phyloP scores from a whole-genome alignment of 2,797 vertebrate species.

The Pempheris klunzingeri region DNA sequence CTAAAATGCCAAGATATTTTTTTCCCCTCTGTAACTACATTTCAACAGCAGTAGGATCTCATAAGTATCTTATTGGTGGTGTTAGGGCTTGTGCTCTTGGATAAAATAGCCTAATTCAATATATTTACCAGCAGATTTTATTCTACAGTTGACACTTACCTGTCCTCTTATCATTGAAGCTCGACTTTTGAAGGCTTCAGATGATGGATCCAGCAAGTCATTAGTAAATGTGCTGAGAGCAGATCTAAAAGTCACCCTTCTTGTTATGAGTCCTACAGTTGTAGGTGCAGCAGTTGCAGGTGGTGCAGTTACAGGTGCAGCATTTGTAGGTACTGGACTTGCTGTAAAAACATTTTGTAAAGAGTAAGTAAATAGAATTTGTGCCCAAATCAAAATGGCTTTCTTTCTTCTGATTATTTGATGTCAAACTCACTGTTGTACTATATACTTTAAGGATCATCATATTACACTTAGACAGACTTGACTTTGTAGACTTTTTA shows the following conservation, averaged over 20 bases:
- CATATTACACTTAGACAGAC: too few species aligned
- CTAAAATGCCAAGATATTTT: too few species aligned
- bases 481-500: too few species aligned
- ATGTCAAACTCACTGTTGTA: too few species aligned
- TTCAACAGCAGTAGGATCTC: too few species aligned
- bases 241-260: constrained; percentile 42
- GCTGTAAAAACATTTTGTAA: too few species aligned
- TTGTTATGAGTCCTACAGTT: background rate
- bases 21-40: background rate
- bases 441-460: too few species aligned
- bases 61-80: background rate
- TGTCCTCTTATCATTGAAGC: constrained; percentile 13
- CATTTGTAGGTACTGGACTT: background rate
- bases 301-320: background rate
- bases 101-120: background rate
- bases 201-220: constrained; percentile 38
- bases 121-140: background rate
- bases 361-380: too few species aligned
- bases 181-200: constrained; percentile 41
- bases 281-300: background rate
- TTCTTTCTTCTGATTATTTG: too few species aligned
- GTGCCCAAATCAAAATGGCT: too few species aligned
- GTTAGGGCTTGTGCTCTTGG: constrained; percentile 53
- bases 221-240: constrained; percentile 36
- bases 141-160: constrained; percentile 6